Conservation (phyloP, 2,888 invertebrate genomes). For the Clusia tigrina region DNA sequence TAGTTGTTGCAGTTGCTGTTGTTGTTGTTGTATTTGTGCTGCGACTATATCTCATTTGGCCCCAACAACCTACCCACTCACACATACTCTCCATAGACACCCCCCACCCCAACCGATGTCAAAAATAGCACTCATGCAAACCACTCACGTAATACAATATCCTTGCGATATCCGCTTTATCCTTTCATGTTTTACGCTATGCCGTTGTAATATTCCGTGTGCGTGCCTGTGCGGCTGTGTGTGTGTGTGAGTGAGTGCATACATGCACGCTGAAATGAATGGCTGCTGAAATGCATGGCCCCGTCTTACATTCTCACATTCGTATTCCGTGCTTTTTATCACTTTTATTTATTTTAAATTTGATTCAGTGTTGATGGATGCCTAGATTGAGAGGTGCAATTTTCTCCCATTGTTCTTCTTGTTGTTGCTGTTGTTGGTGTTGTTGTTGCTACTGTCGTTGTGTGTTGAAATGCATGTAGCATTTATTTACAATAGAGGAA, state of each 20-base stretch:
- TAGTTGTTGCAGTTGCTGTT: background rate
- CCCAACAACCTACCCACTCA: background rate
- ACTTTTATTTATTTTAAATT: background rate
- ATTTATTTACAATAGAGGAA: too few species aligned
- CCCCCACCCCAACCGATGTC: too few species aligned
- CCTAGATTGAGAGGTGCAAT: background rate
- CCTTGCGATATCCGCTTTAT: conserved; percentile 28
- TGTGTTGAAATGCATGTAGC: too few species aligned
- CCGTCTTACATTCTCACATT: background rate
- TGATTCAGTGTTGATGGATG: background rate
- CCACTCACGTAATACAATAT: conserved; percentile 38
- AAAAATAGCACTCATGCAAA: conserved; percentile 19
- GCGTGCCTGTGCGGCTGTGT: background rate
- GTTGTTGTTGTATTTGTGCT: background rate
- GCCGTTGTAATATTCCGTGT: background rate
- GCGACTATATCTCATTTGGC: background rate
- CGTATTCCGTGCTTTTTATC: background rate
- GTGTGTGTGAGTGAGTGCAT: conserved; percentile 4
- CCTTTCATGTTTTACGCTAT: background rate
- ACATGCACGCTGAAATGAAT: background rate
- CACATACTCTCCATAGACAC: too few species aligned
- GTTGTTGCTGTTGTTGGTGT: too few species aligned
- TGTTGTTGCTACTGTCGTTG: too few species aligned
- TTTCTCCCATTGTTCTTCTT: too few species aligned
- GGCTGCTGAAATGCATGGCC: background rate